Evolutionary conservation across 30 jellyfish, hydroid and myxozoan genomes (phyloP).

Genomic region (Haliclystus octoradiatus): DNA sequence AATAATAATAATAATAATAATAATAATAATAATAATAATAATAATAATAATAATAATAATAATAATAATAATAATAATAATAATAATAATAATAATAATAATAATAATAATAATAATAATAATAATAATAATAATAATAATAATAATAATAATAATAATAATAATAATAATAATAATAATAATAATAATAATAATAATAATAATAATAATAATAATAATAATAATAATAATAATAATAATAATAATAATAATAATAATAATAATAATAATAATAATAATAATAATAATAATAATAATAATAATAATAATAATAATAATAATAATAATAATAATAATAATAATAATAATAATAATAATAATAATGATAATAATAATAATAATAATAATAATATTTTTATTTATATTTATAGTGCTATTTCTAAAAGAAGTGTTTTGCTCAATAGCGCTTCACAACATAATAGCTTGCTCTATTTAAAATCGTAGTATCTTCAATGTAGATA

Average conservation of each 20-base stretch:
- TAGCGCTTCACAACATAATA: too few species aligned
- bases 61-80: not conserved
- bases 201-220: not conserved
- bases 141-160: not conserved
- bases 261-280: not conserved
- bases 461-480: too few species aligned
- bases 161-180: not conserved
- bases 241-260: not conserved
- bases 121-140: not conserved
- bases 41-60: not conserved
- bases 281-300: not conserved
- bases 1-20: not conserved
- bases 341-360: not conserved
- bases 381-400: not conserved
- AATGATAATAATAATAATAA: constrained; percentile 1
- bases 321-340: not conserved
- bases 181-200: not conserved
- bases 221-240: not conserved
- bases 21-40: not conserved
- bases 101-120: not conserved
- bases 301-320: not conserved
- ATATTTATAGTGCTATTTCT: too few species aligned
- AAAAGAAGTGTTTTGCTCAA: too few species aligned
- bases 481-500: too few species aligned
- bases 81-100: not conserved